Conservation (phyloP, 2,113 vertebrate species). For the Bothrops jararaca region DNA sequence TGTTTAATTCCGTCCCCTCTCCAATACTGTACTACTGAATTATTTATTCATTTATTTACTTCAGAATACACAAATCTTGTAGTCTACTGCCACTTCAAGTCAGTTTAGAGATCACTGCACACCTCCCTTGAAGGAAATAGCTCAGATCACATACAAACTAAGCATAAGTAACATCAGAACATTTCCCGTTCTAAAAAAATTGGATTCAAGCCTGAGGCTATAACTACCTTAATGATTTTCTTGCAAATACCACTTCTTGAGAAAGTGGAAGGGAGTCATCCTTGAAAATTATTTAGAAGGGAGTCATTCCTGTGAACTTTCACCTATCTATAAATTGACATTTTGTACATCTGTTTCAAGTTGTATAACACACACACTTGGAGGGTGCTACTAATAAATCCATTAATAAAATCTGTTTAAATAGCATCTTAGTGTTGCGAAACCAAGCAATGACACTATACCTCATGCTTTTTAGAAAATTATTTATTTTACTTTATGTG, state of each 20-base stretch:
- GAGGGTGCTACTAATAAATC: neutral
- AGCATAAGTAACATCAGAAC: neutral
- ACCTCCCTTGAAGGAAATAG: neutral
- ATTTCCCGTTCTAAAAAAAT: neutral
- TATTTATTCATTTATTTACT: neutral
- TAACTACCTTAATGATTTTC: neutral
- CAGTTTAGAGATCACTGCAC: neutral
- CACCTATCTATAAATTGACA: neutral
- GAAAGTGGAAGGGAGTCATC: neutral
- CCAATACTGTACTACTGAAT: neutral
- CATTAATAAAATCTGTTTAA: neutral
- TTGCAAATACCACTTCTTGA: neutral
- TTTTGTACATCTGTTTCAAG: neutral
- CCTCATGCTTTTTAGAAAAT: neutral
- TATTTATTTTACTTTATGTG: neutral
- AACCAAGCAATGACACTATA: neutral
- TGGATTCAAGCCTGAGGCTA: neutral
- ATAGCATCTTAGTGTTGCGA: neutral
- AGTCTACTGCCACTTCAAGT: neutral
- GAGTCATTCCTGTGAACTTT: neutral
- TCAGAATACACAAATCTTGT: neutral
- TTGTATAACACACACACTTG: neutral
- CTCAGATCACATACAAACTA: neutral
- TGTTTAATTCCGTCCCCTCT: neutral
- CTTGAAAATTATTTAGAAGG: neutral